phyloP scores from a whole-genome alignment of 1,140 invertebrate species.

The Lanistes nyassanus region DNA sequence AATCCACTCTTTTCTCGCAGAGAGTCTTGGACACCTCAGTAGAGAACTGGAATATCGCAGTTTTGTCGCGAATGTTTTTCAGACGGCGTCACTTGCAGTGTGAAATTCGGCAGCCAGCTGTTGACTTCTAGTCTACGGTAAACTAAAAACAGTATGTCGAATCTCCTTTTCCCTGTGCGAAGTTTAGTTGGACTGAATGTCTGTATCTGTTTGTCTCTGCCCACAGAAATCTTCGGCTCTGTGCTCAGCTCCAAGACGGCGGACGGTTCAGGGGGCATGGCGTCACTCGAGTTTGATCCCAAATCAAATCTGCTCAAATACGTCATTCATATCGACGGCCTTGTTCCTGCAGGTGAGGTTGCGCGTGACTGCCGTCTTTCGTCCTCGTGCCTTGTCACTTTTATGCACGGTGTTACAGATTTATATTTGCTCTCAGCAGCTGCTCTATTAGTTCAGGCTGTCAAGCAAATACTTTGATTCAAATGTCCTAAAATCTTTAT shows the following conservation, averaged over 20 bases:
- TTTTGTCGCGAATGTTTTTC: too few relatives aligned
- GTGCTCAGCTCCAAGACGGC: constrained; percentile 23
- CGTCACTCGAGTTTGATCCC: constrained; percentile 27
- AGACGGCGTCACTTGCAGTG: too few relatives aligned
- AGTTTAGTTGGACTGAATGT: background rate
- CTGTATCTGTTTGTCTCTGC: background rate
- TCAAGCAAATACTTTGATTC: too few relatives aligned
- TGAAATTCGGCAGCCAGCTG: too few relatives aligned
- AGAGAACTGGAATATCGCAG: too few relatives aligned
- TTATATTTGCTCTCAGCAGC: too few relatives aligned
- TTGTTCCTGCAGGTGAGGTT: constrained; percentile 22
- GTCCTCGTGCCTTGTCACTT: background rate
- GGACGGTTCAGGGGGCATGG: constrained; percentile 30
- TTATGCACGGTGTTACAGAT: too few relatives aligned
- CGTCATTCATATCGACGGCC: constrained; percentile 27
- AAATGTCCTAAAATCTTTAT: too few relatives aligned
- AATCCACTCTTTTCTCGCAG: too few relatives aligned
- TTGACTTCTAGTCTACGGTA: too few relatives aligned
- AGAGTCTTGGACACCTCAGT: too few relatives aligned
- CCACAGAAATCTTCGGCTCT: constrained; percentile 31
- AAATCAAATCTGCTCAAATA: constrained; percentile 21
- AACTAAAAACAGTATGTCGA: background rate
- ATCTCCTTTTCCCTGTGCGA: background rate
- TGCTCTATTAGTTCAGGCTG: too few relatives aligned
- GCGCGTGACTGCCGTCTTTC: background rate